phyloP scores from a whole-genome alignment of 2,113 vertebrate genomes.

The Atrichornis clamosus region DNA sequence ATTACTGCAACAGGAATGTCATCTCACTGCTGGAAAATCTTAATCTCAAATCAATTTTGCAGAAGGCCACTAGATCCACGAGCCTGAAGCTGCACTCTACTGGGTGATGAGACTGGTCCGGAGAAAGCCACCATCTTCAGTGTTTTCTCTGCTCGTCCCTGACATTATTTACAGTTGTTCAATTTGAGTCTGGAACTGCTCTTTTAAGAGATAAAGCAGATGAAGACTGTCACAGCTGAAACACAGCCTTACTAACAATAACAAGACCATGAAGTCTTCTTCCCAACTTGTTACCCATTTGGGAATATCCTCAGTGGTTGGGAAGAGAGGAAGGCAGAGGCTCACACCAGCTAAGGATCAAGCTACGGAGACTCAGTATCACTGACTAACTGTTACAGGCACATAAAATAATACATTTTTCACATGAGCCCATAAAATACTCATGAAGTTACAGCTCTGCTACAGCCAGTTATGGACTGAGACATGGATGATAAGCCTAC shows the following conservation, averaged over 20 bases:
- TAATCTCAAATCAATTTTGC: not conserved
- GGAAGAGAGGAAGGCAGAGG: fast-evolving
- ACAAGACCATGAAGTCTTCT: not conserved
- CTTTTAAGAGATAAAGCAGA: not conserved
- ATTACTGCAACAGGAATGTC: not conserved
- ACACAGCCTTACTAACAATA: not conserved
- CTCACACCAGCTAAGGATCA: not conserved
- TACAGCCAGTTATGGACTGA: not conserved
- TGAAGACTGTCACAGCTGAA: not conserved
- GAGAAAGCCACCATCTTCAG: not conserved
- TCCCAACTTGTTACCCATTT: not conserved
- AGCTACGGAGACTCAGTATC: not conserved
- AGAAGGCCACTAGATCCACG: not conserved
- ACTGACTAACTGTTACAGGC: not conserved
- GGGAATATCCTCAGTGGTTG: not conserved
- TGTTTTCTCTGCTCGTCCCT: not conserved
- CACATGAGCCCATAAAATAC: not conserved
- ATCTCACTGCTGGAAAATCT: not conserved
- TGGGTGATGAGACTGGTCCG: not conserved
- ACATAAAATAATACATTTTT: not conserved
- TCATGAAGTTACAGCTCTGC: not conserved
- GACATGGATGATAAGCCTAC: not conserved
- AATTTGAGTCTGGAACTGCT: not conserved
- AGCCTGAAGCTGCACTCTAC: not conserved
- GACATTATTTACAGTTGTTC: not conserved